Percentiles rank a stretch among this genome's conserved stretches.
Conservation (phyloP, 2,113 vertebrate species). For the Oreocharis arfaki region DNA sequence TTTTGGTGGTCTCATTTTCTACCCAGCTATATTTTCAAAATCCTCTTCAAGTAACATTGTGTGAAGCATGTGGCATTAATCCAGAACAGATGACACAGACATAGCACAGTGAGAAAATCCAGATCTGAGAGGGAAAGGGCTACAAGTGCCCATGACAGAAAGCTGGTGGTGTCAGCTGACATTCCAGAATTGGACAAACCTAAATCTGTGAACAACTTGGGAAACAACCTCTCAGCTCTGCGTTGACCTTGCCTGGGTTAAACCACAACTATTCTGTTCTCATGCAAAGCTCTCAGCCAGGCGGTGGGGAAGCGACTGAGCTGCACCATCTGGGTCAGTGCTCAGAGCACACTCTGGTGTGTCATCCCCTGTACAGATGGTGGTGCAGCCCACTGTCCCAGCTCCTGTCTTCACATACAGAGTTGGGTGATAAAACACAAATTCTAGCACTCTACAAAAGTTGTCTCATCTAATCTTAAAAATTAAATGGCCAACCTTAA, state of each 20-base stretch:
- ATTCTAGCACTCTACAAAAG: background rate
- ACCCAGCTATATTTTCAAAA: constrained; percentile 5
- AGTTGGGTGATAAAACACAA: background rate
- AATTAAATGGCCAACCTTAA: background rate
- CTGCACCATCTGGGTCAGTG: constrained; percentile 24
- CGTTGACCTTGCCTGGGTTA: background rate
- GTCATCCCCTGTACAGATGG: constrained; percentile 11
- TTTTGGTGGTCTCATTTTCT: constrained; percentile 14
- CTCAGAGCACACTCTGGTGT: background rate
- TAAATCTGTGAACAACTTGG: background rate
- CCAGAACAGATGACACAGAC: constrained; percentile 27
- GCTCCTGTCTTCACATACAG: background rate
- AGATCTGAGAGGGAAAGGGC: constrained; percentile 10
- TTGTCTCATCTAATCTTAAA: background rate
- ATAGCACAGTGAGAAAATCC: constrained; percentile 30
- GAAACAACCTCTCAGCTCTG: background rate
- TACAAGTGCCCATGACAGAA: constrained; percentile 14
- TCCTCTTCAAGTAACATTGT: background rate
- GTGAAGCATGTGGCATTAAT: constrained; percentile 25
- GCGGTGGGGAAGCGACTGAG: background rate
- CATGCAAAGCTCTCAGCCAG: background rate
- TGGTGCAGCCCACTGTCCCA: constrained; percentile 18
- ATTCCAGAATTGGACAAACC: constrained; percentile 23
- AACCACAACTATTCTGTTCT: background rate
- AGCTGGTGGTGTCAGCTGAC: constrained; percentile 8